phyloP scores from a whole-genome alignment of 2,797 vertebrate species.

The Channallabes apus region DNA sequence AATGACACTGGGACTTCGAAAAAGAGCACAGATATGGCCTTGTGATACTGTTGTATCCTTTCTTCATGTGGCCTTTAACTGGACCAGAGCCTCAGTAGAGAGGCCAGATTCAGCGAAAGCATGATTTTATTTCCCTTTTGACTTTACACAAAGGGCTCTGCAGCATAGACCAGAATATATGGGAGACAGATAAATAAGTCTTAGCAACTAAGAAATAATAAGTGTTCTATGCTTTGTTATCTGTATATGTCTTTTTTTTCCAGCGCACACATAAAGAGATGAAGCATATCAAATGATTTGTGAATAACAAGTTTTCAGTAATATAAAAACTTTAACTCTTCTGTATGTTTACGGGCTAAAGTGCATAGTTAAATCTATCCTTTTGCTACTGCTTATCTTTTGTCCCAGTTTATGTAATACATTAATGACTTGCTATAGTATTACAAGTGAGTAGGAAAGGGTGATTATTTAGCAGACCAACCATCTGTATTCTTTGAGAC shows the following conservation, averaged over 20 bases:
- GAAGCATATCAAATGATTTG: background rate
- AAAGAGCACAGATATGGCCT: conserved; percentile 50
- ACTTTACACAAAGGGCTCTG: conserved; percentile 17
- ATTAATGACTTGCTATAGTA: conserved; percentile 6
- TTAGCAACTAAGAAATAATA: background rate
- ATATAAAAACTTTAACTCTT: background rate
- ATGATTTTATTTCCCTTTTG: background rate
- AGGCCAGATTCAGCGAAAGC: conserved; percentile 41
- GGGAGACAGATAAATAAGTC: background rate
- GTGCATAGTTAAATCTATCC: background rate
- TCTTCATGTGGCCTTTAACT: conserved; percentile 54
- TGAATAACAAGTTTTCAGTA: conserved; percentile 2
- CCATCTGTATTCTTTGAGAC: conserved; percentile 37
- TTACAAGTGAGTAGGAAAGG: conserved; percentile 12
- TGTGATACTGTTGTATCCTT: conserved; percentile 46
- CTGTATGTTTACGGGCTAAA: background rate
- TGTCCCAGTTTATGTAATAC: background rate
- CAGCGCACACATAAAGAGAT: background rate
- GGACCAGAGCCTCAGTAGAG: conserved; percentile 8
- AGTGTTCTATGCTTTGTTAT: background rate
- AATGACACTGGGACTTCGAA: conserved; percentile 38
- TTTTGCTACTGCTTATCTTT: background rate
- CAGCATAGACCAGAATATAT: background rate
- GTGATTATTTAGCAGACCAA: conserved; percentile 14
- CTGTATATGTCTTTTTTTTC: background rate